Evolutionary conservation across 1,140 invertebrate genomes (phyloP), one percentile per base, ranked within the genome.

Genomic region (Proctacanthus coquilletti): DNA sequence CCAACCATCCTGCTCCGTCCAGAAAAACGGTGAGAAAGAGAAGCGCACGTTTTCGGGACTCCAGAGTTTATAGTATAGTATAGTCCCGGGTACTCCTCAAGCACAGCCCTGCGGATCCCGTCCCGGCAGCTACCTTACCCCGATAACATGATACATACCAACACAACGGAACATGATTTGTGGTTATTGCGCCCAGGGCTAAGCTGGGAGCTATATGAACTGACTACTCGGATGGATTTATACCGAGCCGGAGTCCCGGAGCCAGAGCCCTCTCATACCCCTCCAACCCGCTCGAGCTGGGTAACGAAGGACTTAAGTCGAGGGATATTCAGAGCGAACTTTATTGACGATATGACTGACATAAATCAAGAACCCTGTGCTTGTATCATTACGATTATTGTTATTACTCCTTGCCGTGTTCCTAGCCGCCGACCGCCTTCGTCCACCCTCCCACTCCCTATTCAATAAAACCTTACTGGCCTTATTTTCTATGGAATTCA

Each of bases 381-480:
- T 27, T 27, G 23, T 27, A 27, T 27, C 23, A 27, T 27, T 27
- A 27, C 23, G 23, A 27, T 27, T 27, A 27, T 27, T 27, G 23
- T 27, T 27, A 27, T 27, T 27, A 27, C 23, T 27, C 23, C 23
- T 27, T 27, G 23, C 23, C 23, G 13, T 27, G 23, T 8, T 27
- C 8, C 8, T 27, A 27, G 23, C 23, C 23, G 23, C 23, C 23
- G 13, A 27, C 23, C 23, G 23, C 23, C 23, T 9, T 9, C n/a
- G 8, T 27, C 23, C 8, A 8, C 23, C 23, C 23, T 27, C 23
- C 23, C 23, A 27, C 23, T 27, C 23, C 23, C 8, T 13, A 27
- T 27, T n/a, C n/a, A n/a, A n/a, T n/a, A n/a, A n/a, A n/a, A n/a
- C n/a, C n/a, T n/a, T n/a, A n/a, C n/a, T n/a, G n/a, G n/a, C n/a